A percentile compares a stretch with the other conserved stretches of the same genome.
These are phyloP conservation scores for Drosophila albomicans DNA, from an alignment of 1,140 invertebrate species.

Conservation along the genomic window DNA sequence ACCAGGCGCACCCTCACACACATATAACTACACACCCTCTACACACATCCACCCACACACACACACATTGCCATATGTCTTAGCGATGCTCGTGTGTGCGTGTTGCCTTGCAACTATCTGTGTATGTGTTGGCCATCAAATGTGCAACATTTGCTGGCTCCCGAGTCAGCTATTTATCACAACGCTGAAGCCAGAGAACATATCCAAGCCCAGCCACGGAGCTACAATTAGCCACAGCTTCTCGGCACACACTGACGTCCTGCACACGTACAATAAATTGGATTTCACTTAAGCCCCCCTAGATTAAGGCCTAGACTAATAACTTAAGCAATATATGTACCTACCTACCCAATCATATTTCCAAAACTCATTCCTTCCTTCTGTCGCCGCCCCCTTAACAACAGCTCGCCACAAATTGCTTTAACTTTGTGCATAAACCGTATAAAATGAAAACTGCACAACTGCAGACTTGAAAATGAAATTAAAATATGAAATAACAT, in stretches of 20 bases:
- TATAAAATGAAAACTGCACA: constrained; percentile 31
- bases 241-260: constrained; percentile 31
- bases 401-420: constrained; percentile 48
- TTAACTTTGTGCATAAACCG: constrained; percentile 29
- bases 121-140: constrained; percentile 43
- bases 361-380: neutral
- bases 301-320: constrained; percentile 75
- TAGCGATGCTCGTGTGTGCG: constrained; percentile 35
- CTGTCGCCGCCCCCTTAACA: constrained; percentile 1
- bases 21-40: constrained; percentile 1
- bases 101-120: constrained; percentile 34
- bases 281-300: constrained; percentile 67
- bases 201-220: neutral
- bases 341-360: neutral
- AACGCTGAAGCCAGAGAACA: constrained; percentile 18
- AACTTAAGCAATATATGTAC: constrained; percentile 45
- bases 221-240: constrained; percentile 59
- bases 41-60: constrained; percentile 2
- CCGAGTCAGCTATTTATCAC: constrained; percentile 54
- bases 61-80: constrained; percentile 43
- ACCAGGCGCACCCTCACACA: constrained; percentile 20
- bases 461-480: constrained; percentile 36
- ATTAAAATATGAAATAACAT: constrained; percentile 39
- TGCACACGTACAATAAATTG: constrained; percentile 76
- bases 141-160: constrained; percentile 57